These are phyloP conservation scores for Ennomos quercinarius DNA, from an alignment of 2,888 invertebrate genomes.

Conservation along the genomic window DNA sequence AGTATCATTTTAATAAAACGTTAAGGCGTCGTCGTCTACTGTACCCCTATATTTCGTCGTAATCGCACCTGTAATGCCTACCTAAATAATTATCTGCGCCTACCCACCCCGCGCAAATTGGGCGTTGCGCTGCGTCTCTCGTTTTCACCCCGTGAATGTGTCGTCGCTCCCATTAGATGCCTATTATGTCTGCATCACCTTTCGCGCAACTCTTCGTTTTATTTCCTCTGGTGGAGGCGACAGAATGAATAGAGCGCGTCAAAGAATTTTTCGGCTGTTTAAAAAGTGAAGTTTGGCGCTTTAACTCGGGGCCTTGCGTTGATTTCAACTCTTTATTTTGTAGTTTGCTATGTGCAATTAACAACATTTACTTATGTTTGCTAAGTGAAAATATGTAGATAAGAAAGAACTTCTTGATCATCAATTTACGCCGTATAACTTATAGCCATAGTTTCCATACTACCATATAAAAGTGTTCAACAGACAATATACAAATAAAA, in stretches of 20 bases:
- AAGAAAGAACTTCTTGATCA: too few relatives aligned
- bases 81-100: slow-evolving; percentile 21
- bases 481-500: too few relatives aligned
- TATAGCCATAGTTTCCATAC: too few relatives aligned
- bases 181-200: slow-evolving; percentile 72
- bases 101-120: slow-evolving; percentile 45
- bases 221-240: slow-evolving; percentile 39
- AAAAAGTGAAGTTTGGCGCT: slow-evolving; percentile 21
- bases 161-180: slow-evolving; percentile 74
- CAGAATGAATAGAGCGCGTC: slow-evolving; percentile 42
- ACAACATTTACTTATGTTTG: too few relatives aligned
- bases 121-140: slow-evolving; percentile 44
- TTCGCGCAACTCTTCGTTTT: slow-evolving; percentile 37
- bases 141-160: slow-evolving; percentile 67
- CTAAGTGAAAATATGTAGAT: too few relatives aligned
- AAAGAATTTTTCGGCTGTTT: slow-evolving; percentile 45
- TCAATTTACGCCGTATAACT: too few relatives aligned
- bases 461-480: too few relatives aligned
- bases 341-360: too few relatives aligned
- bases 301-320: slow-evolving; percentile 15
- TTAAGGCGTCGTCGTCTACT: too few relatives aligned
- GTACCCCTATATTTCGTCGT: too few relatives aligned
- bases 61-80: not conserved
- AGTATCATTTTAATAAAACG: too few relatives aligned
- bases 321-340: not conserved